These are phyloP conservation scores for Pocillopora verrucosa DNA, from an alignment of 64 coral and sea anemone species.

Conservation along the genomic window DNA sequence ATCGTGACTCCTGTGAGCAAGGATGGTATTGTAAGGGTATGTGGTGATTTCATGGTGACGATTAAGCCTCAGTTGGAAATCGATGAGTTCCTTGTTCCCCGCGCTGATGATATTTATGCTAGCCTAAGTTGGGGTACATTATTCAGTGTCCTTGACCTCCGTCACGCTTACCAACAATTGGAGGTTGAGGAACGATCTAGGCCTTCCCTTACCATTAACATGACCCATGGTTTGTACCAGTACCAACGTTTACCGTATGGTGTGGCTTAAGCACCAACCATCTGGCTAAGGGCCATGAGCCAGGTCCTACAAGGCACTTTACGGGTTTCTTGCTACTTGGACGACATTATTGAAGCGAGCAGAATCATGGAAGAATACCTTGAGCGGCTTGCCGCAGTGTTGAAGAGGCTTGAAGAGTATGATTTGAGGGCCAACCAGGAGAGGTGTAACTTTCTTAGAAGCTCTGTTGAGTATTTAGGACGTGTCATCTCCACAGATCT, in stretches of 20 bases:
- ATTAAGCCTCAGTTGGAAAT: constrained; percentile 28
- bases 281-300: constrained; percentile 35
- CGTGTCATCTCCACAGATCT: constrained; percentile 38
- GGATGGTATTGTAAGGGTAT: constrained; percentile 36
- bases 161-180: constrained; percentile 34
- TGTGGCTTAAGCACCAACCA: constrained; percentile 24
- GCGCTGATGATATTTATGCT: constrained; percentile 24
- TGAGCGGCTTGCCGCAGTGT: neutral
- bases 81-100: constrained; percentile 11
- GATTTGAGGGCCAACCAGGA: constrained; percentile 26
- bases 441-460: constrained; percentile 31
- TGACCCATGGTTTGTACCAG: constrained; percentile 6
- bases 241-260: constrained; percentile 31
- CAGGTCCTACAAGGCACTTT: constrained; percentile 16
- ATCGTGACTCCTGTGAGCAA: neutral
- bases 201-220: constrained; percentile 31
- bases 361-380: neutral
- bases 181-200: constrained; percentile 13
- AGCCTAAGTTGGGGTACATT: constrained; percentile 1
- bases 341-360: constrained; percentile 31
- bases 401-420: constrained; percentile 31
- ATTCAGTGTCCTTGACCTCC: constrained; percentile 23
- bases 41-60: constrained; percentile 32
- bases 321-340: too few species aligned
- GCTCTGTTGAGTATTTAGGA: constrained; percentile 30